A percentile compares a stretch with the other conserved stretches of the same genome.
These are phyloP conservation scores for Anabas testudineus DNA, from an alignment of 2,797 vertebrate genomes.

Conservation along the genomic window DNA sequence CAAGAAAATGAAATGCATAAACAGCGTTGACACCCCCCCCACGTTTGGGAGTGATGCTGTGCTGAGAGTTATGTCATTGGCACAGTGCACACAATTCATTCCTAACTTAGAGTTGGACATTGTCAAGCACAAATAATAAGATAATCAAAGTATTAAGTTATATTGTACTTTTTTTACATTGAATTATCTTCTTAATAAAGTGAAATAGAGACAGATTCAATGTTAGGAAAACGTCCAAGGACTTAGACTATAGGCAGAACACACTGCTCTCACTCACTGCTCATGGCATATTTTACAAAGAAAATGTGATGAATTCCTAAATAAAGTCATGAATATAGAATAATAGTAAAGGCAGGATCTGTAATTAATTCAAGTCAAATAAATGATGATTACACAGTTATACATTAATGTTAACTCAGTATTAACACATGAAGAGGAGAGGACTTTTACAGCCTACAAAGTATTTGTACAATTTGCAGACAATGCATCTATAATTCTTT, in stretches of 20 bases:
- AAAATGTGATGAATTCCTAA: too few relatives aligned
- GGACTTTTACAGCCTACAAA: too few relatives aligned
- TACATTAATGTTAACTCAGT: background rate
- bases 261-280: too few relatives aligned
- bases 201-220: background rate
- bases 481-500: too few relatives aligned
- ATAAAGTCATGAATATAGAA: too few relatives aligned
- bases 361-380: background rate
- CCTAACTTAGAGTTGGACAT: too few relatives aligned
- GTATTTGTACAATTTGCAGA: background rate
- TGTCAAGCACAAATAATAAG: background rate
- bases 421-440: background rate
- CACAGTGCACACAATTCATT: background rate
- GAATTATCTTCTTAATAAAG: background rate
- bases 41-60: background rate
- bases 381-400: background rate
- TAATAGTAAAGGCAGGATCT: background rate
- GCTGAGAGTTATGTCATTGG: background rate
- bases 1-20: constrained; percentile 13
- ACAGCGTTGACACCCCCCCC: too few relatives aligned
- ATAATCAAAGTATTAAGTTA: background rate
- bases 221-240: background rate
- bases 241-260: background rate
- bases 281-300: too few relatives aligned
- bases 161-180: background rate